phyloP scores from a whole-genome alignment of 2,797 vertebrate species.

The Choloepus didactylus region DNA sequence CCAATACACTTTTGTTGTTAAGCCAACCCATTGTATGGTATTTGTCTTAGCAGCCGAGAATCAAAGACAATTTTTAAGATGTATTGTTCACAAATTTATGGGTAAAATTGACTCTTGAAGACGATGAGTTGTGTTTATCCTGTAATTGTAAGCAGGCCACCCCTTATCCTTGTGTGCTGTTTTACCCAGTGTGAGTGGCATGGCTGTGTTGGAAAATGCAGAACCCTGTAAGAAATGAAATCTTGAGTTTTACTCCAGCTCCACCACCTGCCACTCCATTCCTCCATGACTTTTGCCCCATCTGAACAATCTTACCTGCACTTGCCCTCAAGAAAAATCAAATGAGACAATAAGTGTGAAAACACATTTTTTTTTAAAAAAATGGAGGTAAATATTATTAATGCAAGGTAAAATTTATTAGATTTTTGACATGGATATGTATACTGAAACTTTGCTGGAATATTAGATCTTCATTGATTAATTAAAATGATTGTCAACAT shows the following conservation, averaged over 20 bases:
- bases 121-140: not conserved
- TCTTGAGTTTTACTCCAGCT: not conserved
- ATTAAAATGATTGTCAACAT: not conserved
- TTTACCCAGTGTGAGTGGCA: not conserved
- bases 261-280: not conserved
- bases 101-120: not conserved
- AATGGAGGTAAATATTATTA: not conserved
- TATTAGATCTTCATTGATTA: not conserved
- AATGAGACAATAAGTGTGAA: not conserved
- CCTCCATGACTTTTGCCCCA: not conserved
- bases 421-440: not conserved
- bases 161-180: not conserved
- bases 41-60: too few relatives aligned
- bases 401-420: not conserved
- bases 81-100: not conserved
- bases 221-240: not conserved
- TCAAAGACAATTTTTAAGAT: not conserved
- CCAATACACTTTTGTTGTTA: too few relatives aligned
- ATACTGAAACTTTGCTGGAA: not conserved
- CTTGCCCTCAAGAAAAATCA: not conserved
- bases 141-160: not conserved
- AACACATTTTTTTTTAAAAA: not conserved
- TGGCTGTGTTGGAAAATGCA: not conserved
- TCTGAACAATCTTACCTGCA: not conserved
- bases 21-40: too few relatives aligned